Base-by-base conservation (phyloP, 2,888 invertebrate species). In the Hyppa rectilinea region DNA sequence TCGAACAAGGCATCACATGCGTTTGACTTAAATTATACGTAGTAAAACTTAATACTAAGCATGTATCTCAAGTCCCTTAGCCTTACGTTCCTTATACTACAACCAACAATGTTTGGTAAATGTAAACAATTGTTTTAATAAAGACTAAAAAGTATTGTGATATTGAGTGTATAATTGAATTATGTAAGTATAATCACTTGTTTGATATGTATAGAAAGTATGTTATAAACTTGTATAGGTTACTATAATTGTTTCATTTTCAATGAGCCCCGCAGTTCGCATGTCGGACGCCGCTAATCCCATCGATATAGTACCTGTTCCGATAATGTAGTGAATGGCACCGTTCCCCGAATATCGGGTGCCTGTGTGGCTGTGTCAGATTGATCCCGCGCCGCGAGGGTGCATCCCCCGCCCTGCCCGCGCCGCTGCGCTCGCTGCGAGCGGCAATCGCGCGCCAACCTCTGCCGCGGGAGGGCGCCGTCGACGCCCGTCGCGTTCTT, bases 121-220 rank as follows among this genome's bases (percentile, higher is more conserved):
- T 82, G 66, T 78, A 75, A 74, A 80, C 69, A 65, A 70, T 86
- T 84, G 75, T 87, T 88, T 88, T 87, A 88, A 89, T 91, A 91
- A 94, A 94, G 94, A 94, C 93, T 94, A 72, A 91, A 90, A 93
- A 94, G 91, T 95, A 95, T 94, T 95, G 95, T 95, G 95, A 95
- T 95, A 95, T 93, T 88, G 89, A 91, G 81, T 91, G 90, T 92
- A 89, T 89, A 90, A 88, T 89, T 85, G 79, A 91, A 90, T 89
- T 90, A 89, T 88, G 87, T 86, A 85, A 87, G 78, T 90, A 88
- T 88, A 80, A 84, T 87, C 91, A 88, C 87, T 78, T 91, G 90
- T 90, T 91, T 91, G 84, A 85, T 88, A 88, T 91, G 89, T 91
- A 90, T 90, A 90, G 85, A 90, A 79, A 89, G 78, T 91, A 91